A percentile compares a stretch with the other conserved stretches of the same genome.
Conservation (phyloP, 2,888 invertebrate species). For the Pristionchus arcanus region DNA sequence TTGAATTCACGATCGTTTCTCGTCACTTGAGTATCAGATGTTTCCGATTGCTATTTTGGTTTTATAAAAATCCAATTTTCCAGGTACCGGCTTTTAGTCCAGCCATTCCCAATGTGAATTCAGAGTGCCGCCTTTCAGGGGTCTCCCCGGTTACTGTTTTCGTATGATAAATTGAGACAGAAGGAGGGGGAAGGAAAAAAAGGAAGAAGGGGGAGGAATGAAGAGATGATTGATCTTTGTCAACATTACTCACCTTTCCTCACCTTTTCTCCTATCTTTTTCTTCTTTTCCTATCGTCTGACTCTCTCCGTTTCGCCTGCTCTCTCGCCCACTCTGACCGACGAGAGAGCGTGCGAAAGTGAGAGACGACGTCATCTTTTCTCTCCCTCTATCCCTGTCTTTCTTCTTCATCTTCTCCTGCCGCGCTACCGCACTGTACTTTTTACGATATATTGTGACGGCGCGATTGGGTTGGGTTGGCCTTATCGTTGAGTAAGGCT, state of each 20-base stretch:
- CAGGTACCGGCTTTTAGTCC: too few relatives aligned
- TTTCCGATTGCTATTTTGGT: too few relatives aligned
- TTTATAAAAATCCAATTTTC: too few relatives aligned
- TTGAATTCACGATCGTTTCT: too few relatives aligned
- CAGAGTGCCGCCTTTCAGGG: neutral
- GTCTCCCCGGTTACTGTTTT: conserved; percentile 15
- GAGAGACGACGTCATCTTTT: neutral
- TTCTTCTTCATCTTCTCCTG: neutral
- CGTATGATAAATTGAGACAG: conserved; percentile 27
- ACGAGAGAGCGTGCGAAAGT: neutral
- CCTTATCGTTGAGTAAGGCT: too few relatives aligned
- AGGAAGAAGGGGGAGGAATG: neutral
- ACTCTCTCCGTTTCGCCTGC: neutral
- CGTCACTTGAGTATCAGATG: too few relatives aligned
- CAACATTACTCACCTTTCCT: conserved; percentile 39
- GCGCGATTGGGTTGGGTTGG: too few relatives aligned
- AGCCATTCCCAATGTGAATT: neutral
- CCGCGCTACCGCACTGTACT: conserved; percentile 11
- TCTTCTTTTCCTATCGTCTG: neutral
- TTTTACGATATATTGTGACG: conserved; percentile 19
- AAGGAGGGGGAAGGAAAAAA: neutral
- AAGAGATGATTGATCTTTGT: conserved; percentile 48
- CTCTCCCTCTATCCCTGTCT: neutral
- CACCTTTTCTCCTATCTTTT: conserved; percentile 1
- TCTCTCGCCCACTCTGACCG: neutral